Percentiles rank a stretch among this genome's conserved stretches.
phyloP scores from a whole-genome alignment of 2,888 invertebrate species.

The Dicyrtoma fusca region DNA sequence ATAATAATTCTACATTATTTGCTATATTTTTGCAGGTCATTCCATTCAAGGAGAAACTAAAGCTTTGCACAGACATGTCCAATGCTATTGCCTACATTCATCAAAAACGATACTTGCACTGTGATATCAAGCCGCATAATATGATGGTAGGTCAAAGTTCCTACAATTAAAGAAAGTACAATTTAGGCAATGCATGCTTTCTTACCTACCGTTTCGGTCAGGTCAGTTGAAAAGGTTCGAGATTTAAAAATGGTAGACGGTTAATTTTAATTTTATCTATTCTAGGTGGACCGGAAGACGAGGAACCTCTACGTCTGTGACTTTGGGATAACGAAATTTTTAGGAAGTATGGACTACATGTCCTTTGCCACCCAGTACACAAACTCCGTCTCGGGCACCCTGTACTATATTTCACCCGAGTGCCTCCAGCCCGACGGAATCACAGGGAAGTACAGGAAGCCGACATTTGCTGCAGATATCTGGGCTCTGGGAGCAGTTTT shows the following conservation, averaged over 20 bases:
- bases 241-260: too few relatives aligned
- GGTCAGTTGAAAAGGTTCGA: too few relatives aligned
- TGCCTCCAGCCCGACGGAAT: slow-evolving; percentile 16
- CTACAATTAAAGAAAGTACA: too few relatives aligned
- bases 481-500: slow-evolving; percentile 31
- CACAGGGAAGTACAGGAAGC: background rate
- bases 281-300: slow-evolving; percentile 18
- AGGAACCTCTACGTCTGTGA: slow-evolving; percentile 22
- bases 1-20: background rate
- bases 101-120: slow-evolving; percentile 20
- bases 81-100: slow-evolving; percentile 27
- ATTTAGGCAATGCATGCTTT: too few relatives aligned
- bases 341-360: slow-evolving; percentile 18
- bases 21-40: background rate
- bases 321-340: slow-evolving; percentile 29
- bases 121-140: slow-evolving; percentile 31
- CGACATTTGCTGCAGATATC: slow-evolving; percentile 10
- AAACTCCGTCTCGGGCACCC: slow-evolving; percentile 15
- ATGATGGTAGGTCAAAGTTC: slow-evolving; percentile 24
- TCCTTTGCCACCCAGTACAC: slow-evolving; percentile 9
- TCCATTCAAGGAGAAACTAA: background rate
- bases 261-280: background rate
- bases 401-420: slow-evolving; percentile 30
- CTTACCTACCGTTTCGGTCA: too few relatives aligned
- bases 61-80: slow-evolving; percentile 10